Percentiles rank a stretch among this genome's conserved stretches.
Conservation (phyloP, 64 coral and sea anemone species). For the Montipora foliosa region DNA sequence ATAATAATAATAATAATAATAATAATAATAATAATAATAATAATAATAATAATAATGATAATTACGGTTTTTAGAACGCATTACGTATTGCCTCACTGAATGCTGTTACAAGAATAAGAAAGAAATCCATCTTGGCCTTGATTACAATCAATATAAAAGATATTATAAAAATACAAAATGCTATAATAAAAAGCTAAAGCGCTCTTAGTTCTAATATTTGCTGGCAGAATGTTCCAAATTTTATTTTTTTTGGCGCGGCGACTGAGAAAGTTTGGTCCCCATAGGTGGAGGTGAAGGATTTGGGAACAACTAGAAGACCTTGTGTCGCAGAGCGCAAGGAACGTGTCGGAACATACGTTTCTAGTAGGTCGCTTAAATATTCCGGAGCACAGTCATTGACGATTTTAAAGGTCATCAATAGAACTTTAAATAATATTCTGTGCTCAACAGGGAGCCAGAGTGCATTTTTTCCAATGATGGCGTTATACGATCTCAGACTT, state of each 20-base stretch:
- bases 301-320: background rate
- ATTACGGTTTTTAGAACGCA: too few species aligned
- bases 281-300: background rate
- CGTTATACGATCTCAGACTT: background rate
- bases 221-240: slow-evolving; percentile 7
- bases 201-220: background rate
- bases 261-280: slow-evolving; percentile 15
- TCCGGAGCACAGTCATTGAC: background rate
- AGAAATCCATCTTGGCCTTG: too few species aligned
- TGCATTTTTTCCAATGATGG: background rate
- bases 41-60: too few species aligned
- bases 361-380: background rate
- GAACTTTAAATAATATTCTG: background rate
- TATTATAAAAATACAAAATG: too few species aligned
- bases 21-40: too few species aligned
- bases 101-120: too few species aligned
- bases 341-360: background rate
- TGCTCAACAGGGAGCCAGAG: background rate
- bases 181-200: background rate
- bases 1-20: too few species aligned
- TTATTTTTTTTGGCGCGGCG: background rate
- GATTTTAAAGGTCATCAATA: background rate
- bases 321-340: background rate
- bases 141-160: too few species aligned
- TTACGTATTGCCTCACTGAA: too few species aligned